Conservation (phyloP, 2,888 invertebrate genomes). For the Pycnomerus fuliginosus region DNA sequence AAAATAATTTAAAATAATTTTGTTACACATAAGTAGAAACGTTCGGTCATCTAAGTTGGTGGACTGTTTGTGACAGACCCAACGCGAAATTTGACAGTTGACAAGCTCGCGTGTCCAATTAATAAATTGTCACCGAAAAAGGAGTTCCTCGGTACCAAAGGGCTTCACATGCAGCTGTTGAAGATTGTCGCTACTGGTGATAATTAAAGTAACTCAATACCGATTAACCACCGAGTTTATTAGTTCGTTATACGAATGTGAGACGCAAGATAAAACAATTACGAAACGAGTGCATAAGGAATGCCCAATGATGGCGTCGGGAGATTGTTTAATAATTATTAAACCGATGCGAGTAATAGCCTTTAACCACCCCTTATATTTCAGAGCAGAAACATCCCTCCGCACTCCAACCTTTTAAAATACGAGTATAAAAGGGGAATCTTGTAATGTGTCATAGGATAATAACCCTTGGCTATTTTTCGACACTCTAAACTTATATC, state of each 20-base stretch:
- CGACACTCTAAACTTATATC: conserved; percentile 8
- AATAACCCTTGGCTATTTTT: conserved; percentile 17
- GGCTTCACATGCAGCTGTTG: conserved; percentile 14
- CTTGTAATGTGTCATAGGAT: conserved; percentile 18
- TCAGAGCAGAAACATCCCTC: conserved; percentile 2
- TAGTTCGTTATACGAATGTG: conserved; percentile 39
- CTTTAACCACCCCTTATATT: background rate
- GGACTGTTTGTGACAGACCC: too few species aligned
- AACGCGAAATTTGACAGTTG: too few species aligned
- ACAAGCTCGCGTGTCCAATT: too few species aligned
- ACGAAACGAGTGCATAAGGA: conserved; percentile 17
- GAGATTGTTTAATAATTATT: conserved; percentile 37
- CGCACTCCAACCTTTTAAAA: conserved; percentile 10
- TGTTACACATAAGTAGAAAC: too few species aligned
- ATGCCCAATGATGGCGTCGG: conserved; percentile 23
- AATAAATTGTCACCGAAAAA: too few species aligned
- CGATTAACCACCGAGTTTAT: conserved; percentile 36
- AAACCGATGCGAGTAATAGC: conserved; percentile 36
- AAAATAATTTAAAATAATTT: too few species aligned
- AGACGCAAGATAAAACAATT: conserved; percentile 37
- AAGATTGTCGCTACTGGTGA: conserved; percentile 8
- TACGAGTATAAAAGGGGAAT: too few species aligned
- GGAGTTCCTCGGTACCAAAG: too few species aligned
- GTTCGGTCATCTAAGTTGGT: too few species aligned
- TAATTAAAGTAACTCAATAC: conserved; percentile 36